Evolutionary conservation across 2,797 vertebrate species (phyloP).

Genomic region (Melopsittacus undulatus): DNA sequence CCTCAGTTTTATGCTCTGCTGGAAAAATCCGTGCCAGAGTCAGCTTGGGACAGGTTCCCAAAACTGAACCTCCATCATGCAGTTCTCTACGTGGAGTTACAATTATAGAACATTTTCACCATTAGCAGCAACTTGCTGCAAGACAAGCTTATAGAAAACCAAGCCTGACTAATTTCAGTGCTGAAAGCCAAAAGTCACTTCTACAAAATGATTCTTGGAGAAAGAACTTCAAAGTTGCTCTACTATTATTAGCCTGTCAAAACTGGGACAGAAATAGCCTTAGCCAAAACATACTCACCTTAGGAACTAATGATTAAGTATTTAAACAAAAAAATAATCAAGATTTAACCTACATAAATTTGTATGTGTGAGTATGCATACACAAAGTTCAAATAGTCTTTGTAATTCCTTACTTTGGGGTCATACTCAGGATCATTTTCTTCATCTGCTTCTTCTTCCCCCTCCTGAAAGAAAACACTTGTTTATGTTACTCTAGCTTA

Average conservation of each 20-base stretch:
- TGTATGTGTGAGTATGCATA: neutral
- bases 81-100: neutral
- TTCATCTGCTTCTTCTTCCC: constrained; percentile 97
- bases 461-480: constrained; percentile 83
- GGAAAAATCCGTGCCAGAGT: neutral
- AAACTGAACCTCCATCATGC: neutral
- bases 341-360: neutral
- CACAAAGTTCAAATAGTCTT: neutral
- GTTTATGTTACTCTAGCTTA: neutral
- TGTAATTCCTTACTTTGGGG: constrained; percentile 87
- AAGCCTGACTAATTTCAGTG: neutral
- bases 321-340: neutral
- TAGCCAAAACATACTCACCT: neutral
- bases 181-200: neutral
- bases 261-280: neutral
- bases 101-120: neutral
- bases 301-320: neutral
- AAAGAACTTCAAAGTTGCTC: neutral
- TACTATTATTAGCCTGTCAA: neutral
- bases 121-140: neutral
- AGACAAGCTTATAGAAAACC: neutral
- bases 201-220: neutral
- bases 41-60: neutral
- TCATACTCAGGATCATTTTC: constrained; percentile 98
- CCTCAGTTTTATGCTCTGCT: neutral